These are phyloP conservation scores for Brachyalestes nurse DNA, from an alignment of 2,797 vertebrate species.

Conservation along the genomic window DNA sequence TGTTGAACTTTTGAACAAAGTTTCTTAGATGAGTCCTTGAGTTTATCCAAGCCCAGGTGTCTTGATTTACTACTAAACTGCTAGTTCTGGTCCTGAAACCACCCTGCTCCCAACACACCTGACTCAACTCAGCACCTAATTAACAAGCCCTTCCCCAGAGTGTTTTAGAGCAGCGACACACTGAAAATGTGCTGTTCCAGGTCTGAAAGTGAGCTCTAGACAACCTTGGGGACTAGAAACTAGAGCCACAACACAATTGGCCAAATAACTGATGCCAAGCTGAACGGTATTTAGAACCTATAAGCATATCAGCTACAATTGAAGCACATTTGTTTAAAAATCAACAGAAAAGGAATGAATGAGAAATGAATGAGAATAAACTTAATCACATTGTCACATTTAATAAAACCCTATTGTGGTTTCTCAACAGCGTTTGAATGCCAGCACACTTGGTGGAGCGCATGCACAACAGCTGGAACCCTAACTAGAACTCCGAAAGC, in stretches of 20 bases:
- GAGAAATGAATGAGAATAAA: no score
- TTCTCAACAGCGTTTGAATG: no score
- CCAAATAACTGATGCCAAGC: not conserved
- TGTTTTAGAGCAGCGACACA: not conserved
- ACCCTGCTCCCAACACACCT: not conserved
- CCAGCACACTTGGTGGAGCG: not conserved
- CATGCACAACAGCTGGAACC: not conserved
- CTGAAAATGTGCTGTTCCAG: not conserved
- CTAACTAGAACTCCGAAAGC: no score
- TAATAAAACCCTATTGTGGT: no score
- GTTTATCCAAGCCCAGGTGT: not conserved
- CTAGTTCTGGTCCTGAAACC: not conserved
- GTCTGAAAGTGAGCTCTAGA: no score
- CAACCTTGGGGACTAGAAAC: no score
- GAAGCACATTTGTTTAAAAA: no score
- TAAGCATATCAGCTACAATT: not conserved
- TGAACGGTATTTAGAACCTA: not conserved
- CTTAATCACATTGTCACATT: no score
- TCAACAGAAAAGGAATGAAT: no score
- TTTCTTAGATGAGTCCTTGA: not conserved
- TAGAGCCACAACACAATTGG: no score
- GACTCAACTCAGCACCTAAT: not conserved
- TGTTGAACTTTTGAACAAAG: not conserved
- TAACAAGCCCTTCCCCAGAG: not conserved
- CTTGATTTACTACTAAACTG: not conserved